These are phyloP conservation scores for Sipha maydis DNA, from an alignment of 2,888 invertebrate genomes.

Conservation along the genomic window DNA sequence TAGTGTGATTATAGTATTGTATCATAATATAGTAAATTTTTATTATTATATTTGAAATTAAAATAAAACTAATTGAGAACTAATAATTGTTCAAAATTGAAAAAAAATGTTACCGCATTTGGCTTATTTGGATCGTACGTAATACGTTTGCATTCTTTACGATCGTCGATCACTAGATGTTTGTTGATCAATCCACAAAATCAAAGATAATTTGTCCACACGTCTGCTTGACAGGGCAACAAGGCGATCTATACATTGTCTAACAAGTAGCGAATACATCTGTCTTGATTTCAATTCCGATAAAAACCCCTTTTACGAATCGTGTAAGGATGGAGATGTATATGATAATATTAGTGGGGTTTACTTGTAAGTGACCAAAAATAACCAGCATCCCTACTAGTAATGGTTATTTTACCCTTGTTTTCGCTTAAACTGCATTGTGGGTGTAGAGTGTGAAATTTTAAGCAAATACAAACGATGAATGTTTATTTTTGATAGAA, in stretches of 20 bases:
- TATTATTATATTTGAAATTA: no score
- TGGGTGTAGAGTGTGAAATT: not conserved
- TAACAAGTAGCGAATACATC: conserved; percentile 39
- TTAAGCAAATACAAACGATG: conserved; percentile 29
- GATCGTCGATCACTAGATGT: not conserved
- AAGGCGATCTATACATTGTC: not conserved
- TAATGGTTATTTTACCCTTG: conserved; percentile 35
- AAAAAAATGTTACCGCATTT: no score
- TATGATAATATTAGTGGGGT: conserved; percentile 46
- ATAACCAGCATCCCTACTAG: conserved; percentile 29
- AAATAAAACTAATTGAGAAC: no score
- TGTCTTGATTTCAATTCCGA: conserved; percentile 47
- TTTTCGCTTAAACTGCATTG: conserved; percentile 25
- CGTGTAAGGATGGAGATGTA: conserved; percentile 19
- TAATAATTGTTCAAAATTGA: no score
- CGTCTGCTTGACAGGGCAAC: conserved; percentile 20
- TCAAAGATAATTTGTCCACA: conserved; percentile 49
- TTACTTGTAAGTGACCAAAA: conserved; percentile 53
- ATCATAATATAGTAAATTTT: no score
- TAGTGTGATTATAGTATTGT: no score
- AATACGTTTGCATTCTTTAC: not conserved
- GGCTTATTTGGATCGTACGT: not conserved
- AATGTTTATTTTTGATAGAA: conserved; percentile 26
- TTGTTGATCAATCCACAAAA: conserved; percentile 19
- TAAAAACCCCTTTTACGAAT: conserved; percentile 52